Percentiles rank a stretch among this genome's conserved stretches.
Evolutionary conservation across 2,888 invertebrate species (phyloP).

Genomic region (Napeogenes inachia): DNA sequence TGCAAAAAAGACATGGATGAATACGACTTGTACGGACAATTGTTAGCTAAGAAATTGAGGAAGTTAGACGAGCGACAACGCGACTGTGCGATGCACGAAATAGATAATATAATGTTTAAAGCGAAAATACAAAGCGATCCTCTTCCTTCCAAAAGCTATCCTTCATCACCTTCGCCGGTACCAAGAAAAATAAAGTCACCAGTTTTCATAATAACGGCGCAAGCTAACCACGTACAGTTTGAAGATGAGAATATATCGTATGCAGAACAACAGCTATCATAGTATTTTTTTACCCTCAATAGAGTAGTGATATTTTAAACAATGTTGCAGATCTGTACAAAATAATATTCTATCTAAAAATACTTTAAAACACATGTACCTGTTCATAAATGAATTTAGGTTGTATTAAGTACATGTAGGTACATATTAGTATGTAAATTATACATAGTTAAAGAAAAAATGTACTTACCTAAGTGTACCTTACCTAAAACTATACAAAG

Average conservation of each 20-base stretch:
- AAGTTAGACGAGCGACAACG: conserved; percentile 64
- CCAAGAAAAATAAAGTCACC: conserved; percentile 53
- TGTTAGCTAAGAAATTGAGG: conserved; percentile 63
- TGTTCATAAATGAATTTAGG: too few species aligned
- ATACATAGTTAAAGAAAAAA: too few species aligned
- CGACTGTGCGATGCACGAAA: conserved; percentile 68
- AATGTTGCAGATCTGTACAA: background rate
- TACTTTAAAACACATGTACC: too few species aligned
- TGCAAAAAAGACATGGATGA: conserved; percentile 52
- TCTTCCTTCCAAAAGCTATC: conserved; percentile 40
- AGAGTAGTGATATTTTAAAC: background rate
- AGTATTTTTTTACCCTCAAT: background rate
- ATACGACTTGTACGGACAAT: conserved; percentile 61
- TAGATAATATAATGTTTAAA: conserved; percentile 66
- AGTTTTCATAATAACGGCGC: conserved; percentile 53
- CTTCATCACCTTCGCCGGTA: conserved; percentile 46
- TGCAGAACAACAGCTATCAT: conserved; percentile 36
- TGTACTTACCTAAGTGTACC: too few species aligned
- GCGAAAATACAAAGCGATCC: conserved; percentile 52
- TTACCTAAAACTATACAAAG: too few species aligned
- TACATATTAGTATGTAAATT: too few species aligned
- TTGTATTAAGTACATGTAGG: too few species aligned
- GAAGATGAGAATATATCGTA: conserved; percentile 55
- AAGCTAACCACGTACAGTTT: conserved; percentile 44
- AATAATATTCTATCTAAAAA: too few species aligned